Base-by-base conservation (phyloP, 2,797 vertebrate species). In the Peromyscus melanophrys region DNA sequence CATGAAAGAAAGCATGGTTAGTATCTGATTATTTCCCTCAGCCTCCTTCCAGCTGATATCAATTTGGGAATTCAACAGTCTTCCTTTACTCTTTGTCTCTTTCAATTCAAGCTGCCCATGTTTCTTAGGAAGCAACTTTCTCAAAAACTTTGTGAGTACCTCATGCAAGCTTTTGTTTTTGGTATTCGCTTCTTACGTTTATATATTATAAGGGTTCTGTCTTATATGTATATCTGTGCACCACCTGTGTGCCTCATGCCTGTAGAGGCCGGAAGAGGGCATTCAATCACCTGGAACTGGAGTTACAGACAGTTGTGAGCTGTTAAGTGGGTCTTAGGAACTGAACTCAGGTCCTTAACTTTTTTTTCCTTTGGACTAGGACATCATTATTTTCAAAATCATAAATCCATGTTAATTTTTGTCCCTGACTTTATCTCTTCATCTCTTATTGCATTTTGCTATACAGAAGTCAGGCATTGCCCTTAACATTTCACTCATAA, bases 341-440 rank as follows among this genome's bases (percentile, higher is more conserved):
- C 9, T 67, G 61, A 85, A 85, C 43, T 29, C 17, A 49, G 29
- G 43, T 67, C 10, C 29, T 94, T 77, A 71, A 29, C 2, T 49
- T 87, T 78, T 80, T 80, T 77, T 65, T 94, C 57, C 52, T 92
- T 57, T 76, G 95, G 27, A 90, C 21, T 1, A 89, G 87, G 27
- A 13, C 90, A 27, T 57, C 69, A 93, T 85, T 87, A 95, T 92
- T 94, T 96, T 90, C 59, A 80, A 95, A 95, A 88, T 90, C 12
- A 92, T 57, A 27, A 92, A 46, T 87, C 23, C 43, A 92, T 27
- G 17, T 92, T 90, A 43, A 31, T 92, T 86, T 92, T 73, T 84
- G 27, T 81, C 57, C 37, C 85, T 92, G 19, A 37, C 37, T 89
- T 57, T 13, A 89, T 89, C 87, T 82, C 14, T 93, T 83, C 63